Conservation (phyloP, 2,113 vertebrate genomes). For the Psilopsiagon aymara region DNA sequence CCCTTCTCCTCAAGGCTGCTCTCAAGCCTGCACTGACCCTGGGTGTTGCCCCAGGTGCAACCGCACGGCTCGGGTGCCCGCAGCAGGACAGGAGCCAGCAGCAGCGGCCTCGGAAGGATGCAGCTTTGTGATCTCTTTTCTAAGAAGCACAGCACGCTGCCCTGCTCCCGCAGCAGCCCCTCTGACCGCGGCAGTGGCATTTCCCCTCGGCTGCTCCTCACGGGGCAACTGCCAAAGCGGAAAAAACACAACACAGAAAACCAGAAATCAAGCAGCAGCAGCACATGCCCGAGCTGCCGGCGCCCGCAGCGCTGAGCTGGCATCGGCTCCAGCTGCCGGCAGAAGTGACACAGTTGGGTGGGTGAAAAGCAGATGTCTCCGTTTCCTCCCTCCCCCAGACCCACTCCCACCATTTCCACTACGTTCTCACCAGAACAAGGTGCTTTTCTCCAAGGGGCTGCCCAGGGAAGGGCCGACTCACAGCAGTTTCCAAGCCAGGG, state of each 20-base stretch:
- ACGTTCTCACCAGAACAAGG: neutral
- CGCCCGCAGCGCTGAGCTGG: rapidly evolving
- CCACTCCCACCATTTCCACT: neutral
- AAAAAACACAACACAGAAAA: neutral
- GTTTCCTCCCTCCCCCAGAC: neutral
- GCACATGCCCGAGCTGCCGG: neutral
- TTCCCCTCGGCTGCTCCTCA: neutral
- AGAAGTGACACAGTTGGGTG: neutral
- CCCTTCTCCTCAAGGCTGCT: neutral
- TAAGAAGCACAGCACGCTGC: neutral
- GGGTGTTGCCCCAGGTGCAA: neutral
- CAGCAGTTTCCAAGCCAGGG: neutral
- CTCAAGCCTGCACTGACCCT: neutral
- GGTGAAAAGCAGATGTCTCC: neutral
- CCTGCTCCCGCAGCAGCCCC: neutral
- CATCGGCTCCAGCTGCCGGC: rapidly evolving
- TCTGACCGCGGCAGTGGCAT: neutral
- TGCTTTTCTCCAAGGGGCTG: neutral
- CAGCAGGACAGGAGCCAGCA: neutral
- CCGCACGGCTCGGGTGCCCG: neutral
- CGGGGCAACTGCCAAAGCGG: neutral
- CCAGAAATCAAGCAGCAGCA: neutral
- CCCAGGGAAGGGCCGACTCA: neutral
- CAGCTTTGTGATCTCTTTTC: slow-evolving; percentile 30
- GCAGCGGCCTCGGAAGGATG: slow-evolving; percentile 15